Evolutionary conservation across 2,888 invertebrate genomes (phyloP).

Genomic region (Piscicola geometra): DNA sequence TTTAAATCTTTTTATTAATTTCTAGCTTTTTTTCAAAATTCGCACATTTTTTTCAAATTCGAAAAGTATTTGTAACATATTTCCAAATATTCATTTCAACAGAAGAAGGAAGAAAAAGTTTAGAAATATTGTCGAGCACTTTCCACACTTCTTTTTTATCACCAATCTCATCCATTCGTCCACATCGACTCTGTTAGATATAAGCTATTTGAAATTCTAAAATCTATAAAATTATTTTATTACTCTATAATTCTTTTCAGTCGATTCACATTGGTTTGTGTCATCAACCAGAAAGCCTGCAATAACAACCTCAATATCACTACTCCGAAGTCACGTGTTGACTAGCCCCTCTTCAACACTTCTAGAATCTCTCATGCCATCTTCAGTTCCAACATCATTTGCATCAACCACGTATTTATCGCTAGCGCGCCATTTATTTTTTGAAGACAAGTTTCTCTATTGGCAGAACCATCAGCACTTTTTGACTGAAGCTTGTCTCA

Average conservation of each 20-base stretch:
- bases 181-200: not conserved
- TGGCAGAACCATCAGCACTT: not conserved
- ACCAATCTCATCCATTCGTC: not conserved
- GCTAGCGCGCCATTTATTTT: not conserved
- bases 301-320: too few species aligned
- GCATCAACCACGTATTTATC: not conserved
- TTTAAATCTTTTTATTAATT: not conserved
- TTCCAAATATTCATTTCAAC: too few species aligned
- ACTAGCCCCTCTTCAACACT: not conserved
- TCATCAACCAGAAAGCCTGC: too few species aligned
- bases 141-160: not conserved
- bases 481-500: not conserved
- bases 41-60: too few species aligned
- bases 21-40: too few species aligned
- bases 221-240: too few species aligned
- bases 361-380: not conserved
- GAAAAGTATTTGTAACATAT: too few species aligned
- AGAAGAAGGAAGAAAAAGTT: not conserved
- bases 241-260: too few species aligned
- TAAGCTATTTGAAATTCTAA: not conserved
- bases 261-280: too few species aligned
- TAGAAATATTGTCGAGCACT: not conserved
- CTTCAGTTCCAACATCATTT: not conserved
- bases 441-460: not conserved
- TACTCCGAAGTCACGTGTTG: not conserved